These are phyloP conservation scores for Alectoris magna DNA, from an alignment of 2,797 vertebrate genomes.

Conservation along the genomic window DNA sequence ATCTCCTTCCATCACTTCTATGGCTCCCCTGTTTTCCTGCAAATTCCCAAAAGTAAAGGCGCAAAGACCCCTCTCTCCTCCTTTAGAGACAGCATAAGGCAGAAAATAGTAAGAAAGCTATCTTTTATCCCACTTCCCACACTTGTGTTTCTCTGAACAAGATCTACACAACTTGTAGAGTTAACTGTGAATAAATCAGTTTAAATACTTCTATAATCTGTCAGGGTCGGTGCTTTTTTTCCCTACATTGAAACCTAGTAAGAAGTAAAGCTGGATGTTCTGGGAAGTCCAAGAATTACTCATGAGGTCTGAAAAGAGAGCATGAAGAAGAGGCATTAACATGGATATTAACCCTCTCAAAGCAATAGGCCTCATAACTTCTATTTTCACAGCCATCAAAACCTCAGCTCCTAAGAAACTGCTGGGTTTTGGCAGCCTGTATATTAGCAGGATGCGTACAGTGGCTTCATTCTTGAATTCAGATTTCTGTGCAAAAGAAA, in stretches of 20 bases:
- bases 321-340: not conserved
- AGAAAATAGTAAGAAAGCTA: constrained; percentile 10
- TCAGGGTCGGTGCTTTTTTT: not conserved
- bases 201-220: constrained; percentile 44
- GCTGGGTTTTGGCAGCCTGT: not conserved
- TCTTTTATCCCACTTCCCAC: not conserved
- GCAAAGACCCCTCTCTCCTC: not conserved
- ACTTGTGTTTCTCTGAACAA: not conserved
- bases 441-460: not conserved
- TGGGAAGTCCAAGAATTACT: not conserved
- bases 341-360: not conserved
- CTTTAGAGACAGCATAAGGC: not conserved
- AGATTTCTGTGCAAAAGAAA: constrained; percentile 25
- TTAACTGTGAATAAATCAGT: constrained; percentile 53
- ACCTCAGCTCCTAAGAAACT: constrained; percentile 4
- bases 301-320: not conserved
- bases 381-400: constrained; percentile 20
- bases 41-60: not conserved
- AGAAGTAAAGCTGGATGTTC: not conserved
- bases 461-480: not conserved
- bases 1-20: not conserved
- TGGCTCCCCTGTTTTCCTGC: not conserved
- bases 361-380: not conserved
- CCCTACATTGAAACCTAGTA: constrained; percentile 2
- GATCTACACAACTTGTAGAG: constrained; percentile 39